A percentile compares a stretch with the other conserved stretches of the same genome.
phyloP scores from a whole-genome alignment of 2,888 invertebrate species.

The Elysia crispata region DNA sequence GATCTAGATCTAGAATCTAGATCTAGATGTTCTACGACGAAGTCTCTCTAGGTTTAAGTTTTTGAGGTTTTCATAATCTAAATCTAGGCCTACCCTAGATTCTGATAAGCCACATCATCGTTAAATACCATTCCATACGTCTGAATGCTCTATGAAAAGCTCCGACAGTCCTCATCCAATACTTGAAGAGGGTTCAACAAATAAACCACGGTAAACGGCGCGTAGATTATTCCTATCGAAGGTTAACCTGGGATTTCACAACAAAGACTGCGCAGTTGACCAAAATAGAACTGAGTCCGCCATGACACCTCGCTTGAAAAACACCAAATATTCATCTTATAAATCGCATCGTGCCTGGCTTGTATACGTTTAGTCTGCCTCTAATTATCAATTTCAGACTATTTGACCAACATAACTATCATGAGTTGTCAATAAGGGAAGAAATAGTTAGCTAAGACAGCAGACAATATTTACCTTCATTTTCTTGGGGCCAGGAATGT shows the following conservation, averaged over 20 bases:
- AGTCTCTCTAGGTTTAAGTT: too few species aligned
- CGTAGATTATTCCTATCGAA: too few species aligned
- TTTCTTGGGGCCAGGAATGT: conserved; percentile 44
- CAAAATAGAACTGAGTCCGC: conserved; percentile 47
- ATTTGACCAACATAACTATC: not conserved
- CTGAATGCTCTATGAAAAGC: too few species aligned
- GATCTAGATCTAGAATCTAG: too few species aligned
- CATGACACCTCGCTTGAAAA: conserved; percentile 45
- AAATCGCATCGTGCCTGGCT: not conserved
- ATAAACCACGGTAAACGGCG: not conserved
- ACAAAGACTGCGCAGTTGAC: conserved; percentile 48
- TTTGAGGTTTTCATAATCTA: too few species aligned
- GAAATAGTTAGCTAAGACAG: not conserved
- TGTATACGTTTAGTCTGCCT: not conserved
- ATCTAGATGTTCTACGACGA: too few species aligned
- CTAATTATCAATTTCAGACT: not conserved
- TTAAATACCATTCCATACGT: too few species aligned
- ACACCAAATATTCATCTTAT: not conserved
- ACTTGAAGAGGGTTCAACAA: too few species aligned
- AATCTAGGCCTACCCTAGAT: too few species aligned
- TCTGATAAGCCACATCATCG: too few species aligned
- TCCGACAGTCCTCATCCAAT: too few species aligned
- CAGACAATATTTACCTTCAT: conserved; percentile 40
- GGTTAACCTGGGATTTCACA: conserved; percentile 24
- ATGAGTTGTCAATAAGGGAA: not conserved